Conservation (phyloP, 2,888 invertebrate genomes). For the Pristionchus japonicus region DNA sequence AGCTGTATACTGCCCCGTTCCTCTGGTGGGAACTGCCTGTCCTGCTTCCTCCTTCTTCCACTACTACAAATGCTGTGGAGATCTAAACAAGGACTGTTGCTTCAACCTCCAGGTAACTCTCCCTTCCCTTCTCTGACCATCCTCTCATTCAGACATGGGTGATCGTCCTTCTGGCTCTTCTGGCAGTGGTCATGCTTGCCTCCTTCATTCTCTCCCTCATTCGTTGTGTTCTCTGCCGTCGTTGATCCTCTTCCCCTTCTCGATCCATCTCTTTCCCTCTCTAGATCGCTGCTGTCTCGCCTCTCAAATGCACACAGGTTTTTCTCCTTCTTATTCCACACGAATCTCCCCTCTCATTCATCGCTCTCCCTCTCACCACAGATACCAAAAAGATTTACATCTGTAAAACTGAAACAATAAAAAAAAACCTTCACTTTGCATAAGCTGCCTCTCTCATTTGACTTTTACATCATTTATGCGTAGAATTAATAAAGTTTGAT, state of each 20-base stretch:
- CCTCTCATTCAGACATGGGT: constrained; percentile 68
- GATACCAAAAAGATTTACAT: no score
- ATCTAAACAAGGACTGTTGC: constrained; percentile 70
- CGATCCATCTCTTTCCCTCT: not conserved
- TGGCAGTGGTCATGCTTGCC: constrained; percentile 68
- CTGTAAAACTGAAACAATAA: no score
- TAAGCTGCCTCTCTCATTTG: constrained; percentile 14
- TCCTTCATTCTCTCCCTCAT: constrained; percentile 66
- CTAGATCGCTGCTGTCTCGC: not conserved
- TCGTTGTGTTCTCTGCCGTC: constrained; percentile 70
- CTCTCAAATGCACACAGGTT: constrained; percentile 24
- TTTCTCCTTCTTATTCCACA: not conserved
- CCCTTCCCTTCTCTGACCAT: not conserved
- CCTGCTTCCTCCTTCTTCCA: constrained; percentile 68
- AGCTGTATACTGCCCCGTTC: constrained; percentile 67
- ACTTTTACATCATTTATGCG: not conserved
- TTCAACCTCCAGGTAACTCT: constrained; percentile 65
- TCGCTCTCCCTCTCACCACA: no score
- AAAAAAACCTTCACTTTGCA: not conserved
- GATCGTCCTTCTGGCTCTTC: constrained; percentile 64
- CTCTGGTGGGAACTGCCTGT: constrained; percentile 67
- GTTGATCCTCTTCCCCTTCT: constrained; percentile 29
- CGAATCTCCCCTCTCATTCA: not conserved
- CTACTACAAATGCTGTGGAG: constrained; percentile 73
- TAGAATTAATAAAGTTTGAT: constrained; percentile 7